phyloP scores from a whole-genome alignment of 2,797 vertebrate species.

The Clarias fuscus region DNA sequence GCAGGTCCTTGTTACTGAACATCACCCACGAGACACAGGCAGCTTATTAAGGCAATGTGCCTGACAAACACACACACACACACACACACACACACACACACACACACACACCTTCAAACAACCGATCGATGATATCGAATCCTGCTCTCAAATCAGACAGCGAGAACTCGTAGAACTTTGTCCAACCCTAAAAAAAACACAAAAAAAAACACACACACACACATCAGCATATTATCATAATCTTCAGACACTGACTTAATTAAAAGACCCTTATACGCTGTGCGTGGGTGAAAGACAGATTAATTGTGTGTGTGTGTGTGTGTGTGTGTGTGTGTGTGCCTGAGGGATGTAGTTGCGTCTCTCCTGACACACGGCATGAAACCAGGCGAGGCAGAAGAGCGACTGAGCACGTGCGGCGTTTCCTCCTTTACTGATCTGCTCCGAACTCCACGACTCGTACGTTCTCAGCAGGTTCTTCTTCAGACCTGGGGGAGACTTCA shows the following conservation, averaged over 20 bases:
- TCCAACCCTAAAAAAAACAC: slow-evolving; percentile 88
- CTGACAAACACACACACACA: background rate
- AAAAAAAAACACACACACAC: slow-evolving; percentile 36
- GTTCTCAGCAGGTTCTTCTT: slow-evolving; percentile 96
- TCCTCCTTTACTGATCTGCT: slow-evolving; percentile 90
- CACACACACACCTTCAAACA: slow-evolving; percentile 85
- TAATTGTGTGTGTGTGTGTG: background rate
- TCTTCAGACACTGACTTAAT: slow-evolving; percentile 8
- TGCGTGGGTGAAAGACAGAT: background rate
- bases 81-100: slow-evolving; percentile 20
- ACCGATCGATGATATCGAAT: slow-evolving; percentile 89
- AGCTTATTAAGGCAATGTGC: background rate
- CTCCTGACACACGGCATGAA: slow-evolving; percentile 96
- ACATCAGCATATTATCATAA: slow-evolving; percentile 5
- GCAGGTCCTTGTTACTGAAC: background rate
- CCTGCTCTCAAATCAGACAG: slow-evolving; percentile 93
- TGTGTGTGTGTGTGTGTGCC: slow-evolving; percentile 65
- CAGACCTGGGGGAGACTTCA: slow-evolving; percentile 91
- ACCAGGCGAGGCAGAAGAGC: slow-evolving; percentile 95
- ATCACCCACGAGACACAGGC: background rate
- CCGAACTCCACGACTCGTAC: slow-evolving; percentile 93
- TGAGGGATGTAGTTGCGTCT: slow-evolving; percentile 97
- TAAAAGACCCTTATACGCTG: background rate
- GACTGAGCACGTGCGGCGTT: slow-evolving; percentile 82
- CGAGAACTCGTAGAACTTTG: slow-evolving; percentile 98